Base-by-base conservation (phyloP, 2,888 invertebrate genomes). In the Amiota minor region DNA sequence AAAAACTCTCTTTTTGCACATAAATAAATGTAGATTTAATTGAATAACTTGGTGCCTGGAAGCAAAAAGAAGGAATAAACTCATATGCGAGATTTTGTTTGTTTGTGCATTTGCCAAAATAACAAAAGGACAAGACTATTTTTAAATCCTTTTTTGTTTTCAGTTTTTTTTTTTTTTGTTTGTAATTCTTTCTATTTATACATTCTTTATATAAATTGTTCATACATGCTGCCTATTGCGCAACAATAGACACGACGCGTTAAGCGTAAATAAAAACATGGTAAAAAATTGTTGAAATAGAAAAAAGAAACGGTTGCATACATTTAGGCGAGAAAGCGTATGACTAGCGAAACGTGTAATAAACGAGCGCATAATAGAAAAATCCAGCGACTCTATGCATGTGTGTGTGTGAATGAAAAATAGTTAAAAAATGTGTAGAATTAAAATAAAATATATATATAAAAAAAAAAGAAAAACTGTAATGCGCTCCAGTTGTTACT, bases 311-410 rank as follows among this genome's bases (percentile, higher is more conserved):
- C 75, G 78, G 77, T 76, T 76, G 78, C 77, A 78, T 79, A 76
- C 72, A 76, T 77, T 79, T 77, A 82, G 81, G 76, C 77, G 83
- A 64, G 73, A 70, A 50, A 46, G 59, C 72, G 56, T 53, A 53
- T 55, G 49, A 47, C 10, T 35, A 70, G 59, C 69, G 69, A 72
- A 80, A 80, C 79, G 76, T 83, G 83, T 80, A 83, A 85, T 84
- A 85, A 85, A 85, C 80, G 84, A 83, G 84, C 79, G 83, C 80
- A 84, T 85, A 85, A 85, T 83, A 80, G 85, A 83, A 85, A 83
- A 83, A 82, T 79, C 69, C 61, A 61, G n/a, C 67, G 65, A 69
- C 71, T 67, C 46, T 69, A 35, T 47, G 8, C 45, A 35, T 16
- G 65, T 64, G 64, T 65, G 65, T 20, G 20, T 46, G 62, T 62